These are phyloP conservation scores for Synergus gifuensis DNA, from an alignment of 2,888 invertebrate species.

Conservation along the genomic window DNA sequence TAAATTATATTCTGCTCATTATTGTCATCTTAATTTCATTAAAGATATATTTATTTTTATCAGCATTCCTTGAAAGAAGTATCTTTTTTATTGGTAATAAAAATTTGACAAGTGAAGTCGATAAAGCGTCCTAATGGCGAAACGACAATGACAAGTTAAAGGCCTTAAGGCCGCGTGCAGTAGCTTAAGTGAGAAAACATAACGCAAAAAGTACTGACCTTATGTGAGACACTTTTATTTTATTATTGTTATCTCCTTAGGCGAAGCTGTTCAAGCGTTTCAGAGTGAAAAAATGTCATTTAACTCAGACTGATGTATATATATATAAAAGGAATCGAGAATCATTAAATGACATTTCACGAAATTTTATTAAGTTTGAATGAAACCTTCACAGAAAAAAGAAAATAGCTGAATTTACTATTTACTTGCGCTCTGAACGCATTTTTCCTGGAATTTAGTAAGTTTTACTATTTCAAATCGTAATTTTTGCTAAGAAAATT, in stretches of 20 bases:
- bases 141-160: slow-evolving; percentile 9
- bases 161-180: neutral
- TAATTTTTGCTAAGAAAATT: too few relatives aligned
- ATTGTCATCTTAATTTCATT: too few relatives aligned
- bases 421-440: too few relatives aligned
- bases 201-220: slow-evolving; percentile 40
- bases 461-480: too few relatives aligned
- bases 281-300: neutral
- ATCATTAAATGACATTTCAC: neutral
- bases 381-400: too few relatives aligned
- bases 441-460: too few relatives aligned
- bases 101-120: neutral
- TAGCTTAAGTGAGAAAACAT: slow-evolving; percentile 20
- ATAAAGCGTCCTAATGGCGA: neutral
- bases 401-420: too few relatives aligned
- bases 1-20: too few relatives aligned
- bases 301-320: neutral
- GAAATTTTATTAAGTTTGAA: neutral
- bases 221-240: slow-evolving; percentile 32
- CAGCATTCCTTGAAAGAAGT: too few relatives aligned
- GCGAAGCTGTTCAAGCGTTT: slow-evolving; percentile 21
- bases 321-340: neutral
- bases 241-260: slow-evolving; percentile 25
- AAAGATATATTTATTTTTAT: too few relatives aligned
- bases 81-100: neutral